phyloP scores from a whole-genome alignment of 2,113 vertebrate species.

The Hyperopisus bebe region DNA sequence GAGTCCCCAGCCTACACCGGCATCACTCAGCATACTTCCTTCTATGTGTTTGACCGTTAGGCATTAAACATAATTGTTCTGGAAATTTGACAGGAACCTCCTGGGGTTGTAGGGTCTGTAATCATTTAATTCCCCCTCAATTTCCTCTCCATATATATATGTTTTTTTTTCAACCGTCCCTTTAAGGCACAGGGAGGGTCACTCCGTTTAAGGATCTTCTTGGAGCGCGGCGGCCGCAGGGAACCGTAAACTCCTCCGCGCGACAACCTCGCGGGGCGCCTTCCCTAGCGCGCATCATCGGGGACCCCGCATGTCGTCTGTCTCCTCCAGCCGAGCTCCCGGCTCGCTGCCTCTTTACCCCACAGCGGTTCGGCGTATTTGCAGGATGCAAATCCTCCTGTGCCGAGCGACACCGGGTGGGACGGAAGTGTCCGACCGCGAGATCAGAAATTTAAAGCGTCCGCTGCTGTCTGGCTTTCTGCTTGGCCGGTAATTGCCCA shows the following conservation, averaged over 20 bases:
- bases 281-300: not conserved
- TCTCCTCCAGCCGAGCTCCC: not conserved
- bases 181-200: not conserved
- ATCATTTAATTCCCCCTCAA: constrained; percentile 12
- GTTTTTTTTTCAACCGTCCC: not conserved
- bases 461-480: not conserved
- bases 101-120: constrained; percentile 3
- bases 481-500: not conserved
- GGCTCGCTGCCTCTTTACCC: not conserved
- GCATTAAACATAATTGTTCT: constrained; percentile 17
- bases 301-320: not conserved
- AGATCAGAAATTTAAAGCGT: constrained; percentile 24
- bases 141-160: constrained; percentile 3
- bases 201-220: not conserved
- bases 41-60: constrained; percentile 15
- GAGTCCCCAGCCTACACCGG: not conserved
- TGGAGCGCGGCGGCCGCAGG: not conserved
- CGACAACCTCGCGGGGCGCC: not conserved
- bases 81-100: not conserved
- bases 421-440: constrained; percentile 11
- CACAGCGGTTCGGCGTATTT: constrained; percentile 7
- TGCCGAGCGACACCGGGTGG: not conserved
- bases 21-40: not conserved
- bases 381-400: constrained; percentile 14
- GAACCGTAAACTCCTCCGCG: not conserved